phyloP scores from a whole-genome alignment of 2,113 vertebrate genomes.

The Antennarius striatus region DNA sequence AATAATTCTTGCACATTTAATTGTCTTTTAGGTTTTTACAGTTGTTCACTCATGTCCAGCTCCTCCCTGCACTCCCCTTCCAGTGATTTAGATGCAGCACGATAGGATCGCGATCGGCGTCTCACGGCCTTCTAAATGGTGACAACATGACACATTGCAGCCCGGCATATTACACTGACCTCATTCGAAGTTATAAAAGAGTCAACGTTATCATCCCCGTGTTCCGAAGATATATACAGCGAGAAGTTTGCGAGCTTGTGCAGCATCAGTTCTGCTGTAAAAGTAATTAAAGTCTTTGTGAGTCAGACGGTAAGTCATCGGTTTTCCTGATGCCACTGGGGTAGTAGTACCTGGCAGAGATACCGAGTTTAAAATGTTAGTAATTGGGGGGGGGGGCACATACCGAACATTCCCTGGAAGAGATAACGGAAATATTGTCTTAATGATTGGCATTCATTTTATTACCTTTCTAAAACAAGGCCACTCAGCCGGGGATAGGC shows the following conservation, averaged over 20 bases:
- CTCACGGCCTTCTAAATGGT: slow-evolving; percentile 46
- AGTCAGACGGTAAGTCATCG: slow-evolving; percentile 43
- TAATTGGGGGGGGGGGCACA: neutral
- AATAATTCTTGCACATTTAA: slow-evolving; percentile 16
- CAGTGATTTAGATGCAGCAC: slow-evolving; percentile 45
- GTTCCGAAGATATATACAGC: slow-evolving; percentile 26
- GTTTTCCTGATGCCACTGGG: slow-evolving; percentile 21
- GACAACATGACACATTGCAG: slow-evolving; percentile 51
- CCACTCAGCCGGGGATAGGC: neutral
- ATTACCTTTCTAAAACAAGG: slow-evolving; percentile 15
- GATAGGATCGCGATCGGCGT: slow-evolving; percentile 26
- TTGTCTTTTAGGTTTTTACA: slow-evolving; percentile 22
- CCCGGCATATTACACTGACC: slow-evolving; percentile 32
- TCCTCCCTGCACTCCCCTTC: slow-evolving; percentile 36
- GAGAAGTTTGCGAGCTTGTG: slow-evolving; percentile 6
- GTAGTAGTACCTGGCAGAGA: slow-evolving; percentile 43
- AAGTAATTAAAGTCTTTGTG: slow-evolving; percentile 47
- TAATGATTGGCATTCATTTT: slow-evolving; percentile 30
- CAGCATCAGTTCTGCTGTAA: slow-evolving; percentile 26
- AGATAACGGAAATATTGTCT: slow-evolving; percentile 26
- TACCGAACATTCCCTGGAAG: slow-evolving; percentile 8
- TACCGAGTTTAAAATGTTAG: slow-evolving; percentile 1
- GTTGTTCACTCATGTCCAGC: slow-evolving; percentile 15
- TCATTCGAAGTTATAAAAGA: slow-evolving; percentile 47
- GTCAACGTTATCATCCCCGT: slow-evolving; percentile 48